Base-by-base conservation (phyloP, 2,797 vertebrate species). In the Lithobates pipiens region DNA sequence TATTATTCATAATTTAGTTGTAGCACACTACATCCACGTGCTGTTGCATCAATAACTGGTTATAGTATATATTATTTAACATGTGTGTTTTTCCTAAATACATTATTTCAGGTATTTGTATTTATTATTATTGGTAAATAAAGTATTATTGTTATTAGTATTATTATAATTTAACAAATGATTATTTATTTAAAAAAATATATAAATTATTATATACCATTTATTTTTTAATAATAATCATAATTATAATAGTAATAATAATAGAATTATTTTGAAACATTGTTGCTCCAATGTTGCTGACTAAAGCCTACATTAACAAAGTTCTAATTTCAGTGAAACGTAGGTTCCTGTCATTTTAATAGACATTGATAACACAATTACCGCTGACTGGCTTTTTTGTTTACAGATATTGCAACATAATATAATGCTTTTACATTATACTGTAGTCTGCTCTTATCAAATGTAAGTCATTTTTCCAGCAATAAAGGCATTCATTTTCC, bases 301-400 rank as follows among this genome's bases (percentile, higher is more conserved):
- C 16, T 18, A 3, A 54, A 16, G 50, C 50, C 16, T 54, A 54
- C 50, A 54, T 54, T 23, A 61, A 9, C 54, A 23, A 23, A 8
- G 54, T 61, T 18, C 54, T 61, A 2, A 23, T 61, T 61, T 21
- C 8, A 65, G 11, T 23, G 27, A 61, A 27, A 23, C 23, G 27
- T 32, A 21, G 0, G 36, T 25, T 29, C 18, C 77, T 50, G 39
- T 50, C 67, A 70, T 54, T 21, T 34, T 50, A 65, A 9, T 39
- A 32, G 42, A 50, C 65, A 54, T n/a, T 13, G 78, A 21, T 70
- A 80, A 80, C 68, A 67, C 67, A 54, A 70, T 80, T 50, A 70
- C 27, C 50, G 32, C 27, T 46, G 76, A 67, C 63, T 79, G 21
- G 27, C 67, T 79, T 29, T 80, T 65, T 65, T n/a, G 46, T 18